Evolutionary conservation across 2,888 invertebrate species (phyloP), one percentile per base, ranked within the genome.

Genomic region (Pinctada fucata): DNA sequence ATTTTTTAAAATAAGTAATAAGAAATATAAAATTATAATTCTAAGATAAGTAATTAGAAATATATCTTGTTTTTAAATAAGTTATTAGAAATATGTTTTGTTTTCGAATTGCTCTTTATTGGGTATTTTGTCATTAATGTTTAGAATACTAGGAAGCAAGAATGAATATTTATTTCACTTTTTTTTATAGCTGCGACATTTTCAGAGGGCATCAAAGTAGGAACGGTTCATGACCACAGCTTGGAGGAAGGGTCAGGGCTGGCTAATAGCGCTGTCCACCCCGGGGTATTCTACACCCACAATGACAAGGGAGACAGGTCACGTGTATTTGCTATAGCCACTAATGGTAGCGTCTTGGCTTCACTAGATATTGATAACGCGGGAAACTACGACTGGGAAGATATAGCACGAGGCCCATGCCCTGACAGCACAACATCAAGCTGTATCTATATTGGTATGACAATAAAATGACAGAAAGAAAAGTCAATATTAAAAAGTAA

Each of bases 291-390:
- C 10, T 84, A 84, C 63, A 79, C 82, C 1, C 81, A 82, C 52
- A 84, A 82, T 52, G 84, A 84, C 72, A 74, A 79, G 5, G 84
- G 82, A 0, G 81, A 81, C 31, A 50, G 66, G 5, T 76, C 81
- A 3, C 72, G 77, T 8, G 48, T 84, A 3, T 84, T 79, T 72
- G 84, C 81, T 3, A 73, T 83, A 47, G 79, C 79, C 51, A 75
- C 79, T 1, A 71, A 64, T 51, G 83, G 78, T 0, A 16, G 64
- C 16, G 75, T 79, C 4, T 48, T 79, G 10, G 80, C 81, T 45
- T 31, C n/a, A 45, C 65, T 81, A 13, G 45, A 69, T 8, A 52
- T 72, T 3, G 13, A 8, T 45, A 16, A 65, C 3, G 77, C 77
- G 6, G 48, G 2, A 1, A 67, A 77, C 52, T 48, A 72, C 45